Percentiles rank a stretch among this genome's conserved stretches.
These are phyloP conservation scores for Chondrosia reniformis DNA, from an alignment of 37 sponge, comb jelly and placozoan genomes.

Conservation along the genomic window DNA sequence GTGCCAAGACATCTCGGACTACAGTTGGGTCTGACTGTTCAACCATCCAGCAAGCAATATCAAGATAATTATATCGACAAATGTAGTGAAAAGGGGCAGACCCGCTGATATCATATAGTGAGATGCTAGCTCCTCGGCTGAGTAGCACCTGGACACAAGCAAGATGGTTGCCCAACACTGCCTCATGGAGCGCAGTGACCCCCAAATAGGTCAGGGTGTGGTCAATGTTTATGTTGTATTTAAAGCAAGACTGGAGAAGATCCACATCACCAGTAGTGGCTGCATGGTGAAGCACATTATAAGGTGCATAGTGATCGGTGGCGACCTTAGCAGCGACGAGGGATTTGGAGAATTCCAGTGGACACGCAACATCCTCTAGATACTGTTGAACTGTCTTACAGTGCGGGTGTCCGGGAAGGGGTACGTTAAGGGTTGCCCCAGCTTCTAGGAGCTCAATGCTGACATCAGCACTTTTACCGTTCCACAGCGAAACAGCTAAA, in stretches of 20 bases:
- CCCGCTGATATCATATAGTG: not conserved
- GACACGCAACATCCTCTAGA: not conserved
- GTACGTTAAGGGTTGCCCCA: not conserved
- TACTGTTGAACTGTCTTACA: not conserved
- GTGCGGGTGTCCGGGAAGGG: not conserved
- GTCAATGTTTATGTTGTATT: not conserved
- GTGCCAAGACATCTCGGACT: not conserved
- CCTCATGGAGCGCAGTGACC: constrained; percentile 18
- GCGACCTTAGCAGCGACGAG: not conserved
- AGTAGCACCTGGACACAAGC: not conserved
- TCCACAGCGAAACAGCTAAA: not conserved
- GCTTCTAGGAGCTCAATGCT: not conserved
- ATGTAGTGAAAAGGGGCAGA: constrained; percentile 12
- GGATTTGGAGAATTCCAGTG: not conserved
- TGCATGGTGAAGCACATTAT: not conserved
- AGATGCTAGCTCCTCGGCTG: not conserved
- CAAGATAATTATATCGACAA: not conserved
- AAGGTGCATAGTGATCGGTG: not conserved
- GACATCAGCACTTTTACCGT: not conserved
- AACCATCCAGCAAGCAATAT: not conserved
- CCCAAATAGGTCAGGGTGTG: not conserved
- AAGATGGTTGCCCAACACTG: not conserved
- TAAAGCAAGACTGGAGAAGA: not conserved
- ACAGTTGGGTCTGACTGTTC: too few relatives aligned
- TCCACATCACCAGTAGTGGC: not conserved